Evolutionary conservation across 2,888 invertebrate species (phyloP).

Genomic region (Lomographa bimaculata): DNA sequence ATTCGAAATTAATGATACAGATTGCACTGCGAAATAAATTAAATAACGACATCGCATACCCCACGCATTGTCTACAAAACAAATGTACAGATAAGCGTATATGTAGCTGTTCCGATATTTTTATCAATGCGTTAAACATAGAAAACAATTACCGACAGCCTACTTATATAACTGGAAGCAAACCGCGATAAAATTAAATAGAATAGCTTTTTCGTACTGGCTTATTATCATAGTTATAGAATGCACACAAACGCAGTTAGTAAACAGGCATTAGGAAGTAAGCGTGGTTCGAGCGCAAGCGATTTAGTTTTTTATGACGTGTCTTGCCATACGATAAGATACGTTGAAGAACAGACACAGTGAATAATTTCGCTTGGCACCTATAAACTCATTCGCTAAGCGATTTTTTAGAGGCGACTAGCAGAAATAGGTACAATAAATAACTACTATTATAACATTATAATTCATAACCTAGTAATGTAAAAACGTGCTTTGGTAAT

Average conservation of each 20-base stretch:
- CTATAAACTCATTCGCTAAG: too few species aligned
- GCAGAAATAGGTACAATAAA: too few species aligned
- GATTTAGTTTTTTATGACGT: too few species aligned
- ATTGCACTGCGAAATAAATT: constrained; percentile 14
- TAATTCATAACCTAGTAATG: too few species aligned
- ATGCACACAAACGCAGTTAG: constrained; percentile 47
- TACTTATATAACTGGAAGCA: constrained; percentile 26
- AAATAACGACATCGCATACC: constrained; percentile 25
- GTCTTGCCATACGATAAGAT: too few species aligned
- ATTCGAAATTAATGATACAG: constrained; percentile 18
- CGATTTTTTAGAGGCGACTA: too few species aligned
- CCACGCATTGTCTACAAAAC: constrained; percentile 28
- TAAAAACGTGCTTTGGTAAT: too few species aligned
- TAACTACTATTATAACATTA: too few species aligned
- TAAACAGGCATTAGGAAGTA: constrained; percentile 46
- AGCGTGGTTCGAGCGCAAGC: constrained; percentile 32
- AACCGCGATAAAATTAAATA: constrained; percentile 41
- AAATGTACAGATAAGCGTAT: constrained; percentile 20
- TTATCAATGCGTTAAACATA: constrained; percentile 29
- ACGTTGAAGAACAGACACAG: too few species aligned
- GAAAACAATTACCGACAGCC: constrained; percentile 28
- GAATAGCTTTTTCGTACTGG: constrained; percentile 36
- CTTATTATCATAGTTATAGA: constrained; percentile 46
- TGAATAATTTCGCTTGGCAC: too few species aligned
- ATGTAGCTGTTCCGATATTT: constrained; percentile 5